Base-by-base conservation (phyloP, 2,888 invertebrate species). In the Pimpla rufipes region DNA sequence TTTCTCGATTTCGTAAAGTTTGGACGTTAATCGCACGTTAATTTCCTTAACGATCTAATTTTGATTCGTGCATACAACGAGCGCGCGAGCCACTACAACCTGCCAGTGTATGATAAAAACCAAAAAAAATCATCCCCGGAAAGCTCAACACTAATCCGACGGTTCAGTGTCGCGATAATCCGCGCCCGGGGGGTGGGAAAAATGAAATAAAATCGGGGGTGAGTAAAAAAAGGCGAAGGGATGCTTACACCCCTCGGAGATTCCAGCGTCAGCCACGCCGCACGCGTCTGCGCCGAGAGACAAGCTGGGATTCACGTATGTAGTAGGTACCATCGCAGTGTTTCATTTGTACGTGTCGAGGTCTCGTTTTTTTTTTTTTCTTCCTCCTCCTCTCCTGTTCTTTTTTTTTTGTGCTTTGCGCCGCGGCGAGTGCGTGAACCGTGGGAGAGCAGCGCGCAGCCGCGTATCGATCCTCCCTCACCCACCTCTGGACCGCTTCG, bases 401-500 rank as follows among this genome's bases (percentile, higher is more conserved):
- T 57, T 66, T 21, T 64, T 29, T 64, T 57, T 59, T 13, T 16
- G 68, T 5, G 74, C 45, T 68, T 68, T 40, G 55, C 73, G 59
- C 45, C 62, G 83, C 45, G 16, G 57, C 59, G 83, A 68, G 80
- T 84, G 77, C 77, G 80, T 78, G 77, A 78, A 78, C 68, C 73
- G 64, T 68, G 6, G 50, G 64, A 76, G 42, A 55, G 73, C 37
- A 13, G 57, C 45, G 85, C 87, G 87, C 87, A 86, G 85, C 77
- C 85, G 82, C 85, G 79, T 87, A 87, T 87, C 85, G 87, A 87
- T 87, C 85, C 52, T 71, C 81, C 70, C 80, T 78, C 73, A 29
- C 29, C 29, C 29, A 64, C 80, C 68, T 35, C 83, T 84, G 80
- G 80, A 80, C 80, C 83, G 74, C 78, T n/a, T 71, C 85, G 79